These are phyloP conservation scores for Drosophila anomalata DNA, from an alignment of 2,888 invertebrate species.

Conservation along the genomic window DNA sequence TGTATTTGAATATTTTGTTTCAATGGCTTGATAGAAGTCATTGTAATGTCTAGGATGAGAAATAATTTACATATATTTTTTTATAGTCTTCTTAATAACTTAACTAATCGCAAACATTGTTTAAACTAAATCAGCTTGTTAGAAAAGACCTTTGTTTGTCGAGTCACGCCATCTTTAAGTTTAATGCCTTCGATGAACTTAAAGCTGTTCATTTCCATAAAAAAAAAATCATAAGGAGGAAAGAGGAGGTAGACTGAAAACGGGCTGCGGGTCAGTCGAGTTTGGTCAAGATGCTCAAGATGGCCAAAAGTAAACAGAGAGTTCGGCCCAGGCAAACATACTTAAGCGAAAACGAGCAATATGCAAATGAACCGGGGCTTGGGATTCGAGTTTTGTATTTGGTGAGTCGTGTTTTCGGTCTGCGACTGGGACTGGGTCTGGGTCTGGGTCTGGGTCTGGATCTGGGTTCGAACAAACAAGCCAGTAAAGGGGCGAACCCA, in stretches of 20 bases:
- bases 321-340: constrained; percentile 65
- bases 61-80: background rate
- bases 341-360: constrained; percentile 69
- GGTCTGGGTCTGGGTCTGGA: constrained; percentile 27
- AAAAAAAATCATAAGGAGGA: constrained; percentile 63
- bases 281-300: constrained; percentile 35
- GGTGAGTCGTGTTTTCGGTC: background rate
- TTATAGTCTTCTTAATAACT: background rate
- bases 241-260: constrained; percentile 32
- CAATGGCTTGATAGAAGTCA: background rate
- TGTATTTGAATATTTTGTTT: no score
- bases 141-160: constrained; percentile 36
- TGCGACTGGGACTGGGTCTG: constrained; percentile 10
- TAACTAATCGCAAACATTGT: constrained; percentile 5
- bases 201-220: constrained; percentile 65
- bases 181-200: constrained; percentile 43
- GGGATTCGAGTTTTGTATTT: constrained; percentile 14
- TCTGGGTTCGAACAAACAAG: constrained; percentile 34
- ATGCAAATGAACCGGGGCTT: constrained; percentile 64
- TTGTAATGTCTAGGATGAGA: background rate
- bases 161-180: constrained; percentile 60
- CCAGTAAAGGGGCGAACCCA: constrained; percentile 31
- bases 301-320: constrained; percentile 32
- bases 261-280: constrained; percentile 48
- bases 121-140: constrained; percentile 8